Conservation (phyloP, 1,140 invertebrate species). For the Teleogryllus occipitalis region DNA sequence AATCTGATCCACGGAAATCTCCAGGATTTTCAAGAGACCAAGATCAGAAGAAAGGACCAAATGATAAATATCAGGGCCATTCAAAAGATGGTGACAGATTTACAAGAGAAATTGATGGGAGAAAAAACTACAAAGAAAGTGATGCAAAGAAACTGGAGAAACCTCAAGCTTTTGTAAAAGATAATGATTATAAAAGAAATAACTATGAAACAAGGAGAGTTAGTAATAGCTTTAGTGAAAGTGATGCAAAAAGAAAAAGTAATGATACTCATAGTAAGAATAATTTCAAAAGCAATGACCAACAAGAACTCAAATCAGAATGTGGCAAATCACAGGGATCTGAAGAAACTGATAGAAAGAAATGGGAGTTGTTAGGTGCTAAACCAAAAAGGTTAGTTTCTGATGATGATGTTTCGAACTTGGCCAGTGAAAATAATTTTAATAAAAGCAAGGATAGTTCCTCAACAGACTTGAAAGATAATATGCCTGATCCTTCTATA, state of each 20-base stretch:
- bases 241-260: neutral
- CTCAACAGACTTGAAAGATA: neutral
- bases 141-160: constrained; percentile 7
- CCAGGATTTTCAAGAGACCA: constrained; percentile 10
- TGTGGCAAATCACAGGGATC: constrained; percentile 31
- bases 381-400: constrained; percentile 23
- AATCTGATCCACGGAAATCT: constrained; percentile 4
- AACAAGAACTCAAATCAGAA: constrained; percentile 2
- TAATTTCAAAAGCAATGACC: neutral
- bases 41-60: constrained; percentile 12
- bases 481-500: neutral
- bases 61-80: constrained; percentile 12
- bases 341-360: constrained; percentile 23
- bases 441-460: constrained; percentile 25
- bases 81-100: constrained; percentile 14
- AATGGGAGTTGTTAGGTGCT: constrained; percentile 27
- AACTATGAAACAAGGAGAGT: constrained; percentile 34
- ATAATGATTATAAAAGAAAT: constrained; percentile 10
- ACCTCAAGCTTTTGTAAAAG: neutral
- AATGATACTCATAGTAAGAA: constrained; percentile 1
- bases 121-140: constrained; percentile 11
- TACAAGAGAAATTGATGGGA: constrained; percentile 9
- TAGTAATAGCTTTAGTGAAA: constrained; percentile 11
- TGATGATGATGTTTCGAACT: neutral
- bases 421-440: constrained; percentile 9